Evolutionary conservation across 2,797 vertebrate genomes (phyloP).

Genomic region (Parambassis ranga): DNA sequence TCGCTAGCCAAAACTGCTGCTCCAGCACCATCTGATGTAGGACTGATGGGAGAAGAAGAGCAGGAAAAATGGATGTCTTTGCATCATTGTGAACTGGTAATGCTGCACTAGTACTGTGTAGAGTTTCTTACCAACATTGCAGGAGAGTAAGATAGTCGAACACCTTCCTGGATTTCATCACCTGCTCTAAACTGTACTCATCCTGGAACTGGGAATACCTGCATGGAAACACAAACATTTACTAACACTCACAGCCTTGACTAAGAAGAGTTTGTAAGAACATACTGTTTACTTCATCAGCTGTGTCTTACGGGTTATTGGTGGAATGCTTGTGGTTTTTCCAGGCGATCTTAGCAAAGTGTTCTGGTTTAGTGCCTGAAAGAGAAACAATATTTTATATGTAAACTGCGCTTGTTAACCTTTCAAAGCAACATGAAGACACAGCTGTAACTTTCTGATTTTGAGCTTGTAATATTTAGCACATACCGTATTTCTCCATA

Average conservation of each 20-base stretch:
- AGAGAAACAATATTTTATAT: conserved; percentile 22
- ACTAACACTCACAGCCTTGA: not conserved
- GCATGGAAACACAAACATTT: not conserved
- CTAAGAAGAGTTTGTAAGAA: not conserved
- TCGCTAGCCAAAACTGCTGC: conserved; percentile 91
- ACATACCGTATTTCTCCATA: conserved; percentile 93
- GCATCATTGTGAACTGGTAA: too few relatives aligned
- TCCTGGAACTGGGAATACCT: conserved; percentile 94
- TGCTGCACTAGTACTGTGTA: too few relatives aligned
- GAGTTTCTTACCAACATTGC: conserved; percentile 92
- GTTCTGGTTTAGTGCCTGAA: conserved; percentile 91
- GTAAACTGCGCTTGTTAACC: too few relatives aligned
- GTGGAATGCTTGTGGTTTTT: conserved; percentile 98
- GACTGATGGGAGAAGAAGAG: conserved; percentile 73
- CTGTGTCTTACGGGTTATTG: conserved; percentile 91
- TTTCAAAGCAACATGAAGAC: not conserved
- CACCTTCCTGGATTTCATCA: conserved; percentile 86
- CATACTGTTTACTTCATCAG: not conserved
- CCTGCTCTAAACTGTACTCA: conserved; percentile 91
- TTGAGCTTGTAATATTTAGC: not conserved
- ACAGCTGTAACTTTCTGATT: not conserved
- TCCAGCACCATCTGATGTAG: conserved; percentile 93
- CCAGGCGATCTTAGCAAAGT: conserved; percentile 98
- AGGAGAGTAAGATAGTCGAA: conserved; percentile 92
- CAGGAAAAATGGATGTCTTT: not conserved